Evolutionary conservation across 2,113 vertebrate species (phyloP).

Genomic region (Vulpes ferrilata): DNA sequence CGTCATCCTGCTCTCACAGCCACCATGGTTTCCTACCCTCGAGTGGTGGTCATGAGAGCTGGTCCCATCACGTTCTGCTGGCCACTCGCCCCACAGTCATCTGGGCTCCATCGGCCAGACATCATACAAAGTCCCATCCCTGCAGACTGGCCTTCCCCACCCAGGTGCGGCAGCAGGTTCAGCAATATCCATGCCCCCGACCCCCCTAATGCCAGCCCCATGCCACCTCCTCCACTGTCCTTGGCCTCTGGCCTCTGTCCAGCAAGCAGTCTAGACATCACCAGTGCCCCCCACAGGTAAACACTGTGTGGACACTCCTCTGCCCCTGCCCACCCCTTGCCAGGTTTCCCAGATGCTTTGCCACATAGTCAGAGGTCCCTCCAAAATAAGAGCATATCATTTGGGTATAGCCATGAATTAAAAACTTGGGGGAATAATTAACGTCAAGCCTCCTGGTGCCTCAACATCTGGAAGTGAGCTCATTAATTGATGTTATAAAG

Average conservation of each 20-base stretch:
- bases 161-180: rapidly evolving
- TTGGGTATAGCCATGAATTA: neutral
- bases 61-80: neutral
- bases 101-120: neutral
- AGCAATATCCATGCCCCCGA: neutral
- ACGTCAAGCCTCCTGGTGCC: neutral
- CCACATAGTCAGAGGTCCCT: rapidly evolving
- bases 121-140: neutral
- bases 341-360: neutral
- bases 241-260: no score
- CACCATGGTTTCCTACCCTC: neutral
- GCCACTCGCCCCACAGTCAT: rapidly evolving
- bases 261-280: neutral
- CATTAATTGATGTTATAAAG: rapidly evolving
- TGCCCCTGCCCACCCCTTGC: neutral
- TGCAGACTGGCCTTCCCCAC: neutral
- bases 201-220: no score
- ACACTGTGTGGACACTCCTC: neutral
- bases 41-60: neutral
- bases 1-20: neutral
- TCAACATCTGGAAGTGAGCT: no score
- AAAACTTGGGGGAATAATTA: rapidly evolving
- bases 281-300: neutral
- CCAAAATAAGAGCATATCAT: neutral
- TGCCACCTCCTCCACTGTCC: neutral